Evolutionary conservation across 2,113 vertebrate genomes (phyloP), one percentile per base, ranked within the genome.

Genomic region (Zonotrichia leucophrys): DNA sequence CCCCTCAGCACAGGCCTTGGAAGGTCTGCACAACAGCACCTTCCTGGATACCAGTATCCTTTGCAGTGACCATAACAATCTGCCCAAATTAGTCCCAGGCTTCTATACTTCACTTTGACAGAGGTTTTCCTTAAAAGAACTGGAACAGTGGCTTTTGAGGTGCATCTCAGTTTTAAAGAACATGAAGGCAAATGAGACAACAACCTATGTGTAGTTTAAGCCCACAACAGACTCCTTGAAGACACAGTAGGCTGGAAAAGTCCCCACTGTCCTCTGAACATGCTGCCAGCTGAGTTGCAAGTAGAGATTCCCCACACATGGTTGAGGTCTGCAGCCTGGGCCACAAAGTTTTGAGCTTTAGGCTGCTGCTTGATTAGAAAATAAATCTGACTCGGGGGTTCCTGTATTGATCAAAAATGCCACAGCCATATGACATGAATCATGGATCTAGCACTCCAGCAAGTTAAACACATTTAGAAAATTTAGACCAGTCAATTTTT

Each of bases 331-430:
- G 56, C 56, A 78, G 56, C 59, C 42, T 87, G 69, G 81, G 60
- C 73, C 69, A 75, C 77, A 84, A 39, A 73, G 39, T 55, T 89
- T 59, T 0, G 0, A 92, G 74, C 68, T 50, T 55, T 81, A 75
- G 44, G 58, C 49, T 79, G 74, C 0, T 0, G 73, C 63, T 62
- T 83, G 50, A 66, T 86, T 70, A 83, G n/a, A 94, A 89, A 91
- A 83, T 69, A 69, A 88, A 80, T 67, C 72, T 92, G 56, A 74
- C 60, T 80, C 74, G 39, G 46, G 66, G 68, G 60, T 81, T 95
- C 68, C 21, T 27, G 12, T 50, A 67, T 62, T 69, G 80, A 83
- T 87, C 17, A 83, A 92, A 85, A 95, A 87, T 77, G 35, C 37
- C 37, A 63, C 47, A 92, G 64, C n/a, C 73, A 7, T 39, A 70